Percentiles rank a stretch among this genome's conserved stretches.
Conservation (phyloP, 2,888 invertebrate genomes). For the Eristalis arbustorum region DNA sequence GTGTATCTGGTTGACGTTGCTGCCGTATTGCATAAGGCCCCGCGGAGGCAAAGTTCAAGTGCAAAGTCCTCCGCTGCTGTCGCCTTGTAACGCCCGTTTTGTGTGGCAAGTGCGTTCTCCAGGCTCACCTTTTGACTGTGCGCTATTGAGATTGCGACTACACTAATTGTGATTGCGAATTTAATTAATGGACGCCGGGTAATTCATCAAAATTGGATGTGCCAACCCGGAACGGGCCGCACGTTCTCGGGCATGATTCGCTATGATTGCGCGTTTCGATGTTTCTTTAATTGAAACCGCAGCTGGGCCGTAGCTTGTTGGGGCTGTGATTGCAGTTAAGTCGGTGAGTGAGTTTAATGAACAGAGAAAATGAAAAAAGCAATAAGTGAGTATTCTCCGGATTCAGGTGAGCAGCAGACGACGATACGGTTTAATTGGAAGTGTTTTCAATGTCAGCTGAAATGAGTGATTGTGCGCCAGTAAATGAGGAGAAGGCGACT, state of each 20-base stretch:
- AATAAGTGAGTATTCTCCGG: background rate
- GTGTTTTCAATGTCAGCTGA: background rate
- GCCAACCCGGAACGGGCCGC: background rate
- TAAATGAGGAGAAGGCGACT: background rate
- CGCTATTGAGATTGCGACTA: background rate
- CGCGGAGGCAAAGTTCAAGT: constrained; percentile 22
- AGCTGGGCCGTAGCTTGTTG: background rate
- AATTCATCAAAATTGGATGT: background rate
- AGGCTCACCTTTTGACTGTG: background rate
- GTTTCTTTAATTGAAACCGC: background rate
- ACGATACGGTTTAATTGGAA: background rate
- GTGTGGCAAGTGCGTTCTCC: background rate
- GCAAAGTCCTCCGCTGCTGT: background rate
- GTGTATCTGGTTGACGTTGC: constrained; percentile 7
- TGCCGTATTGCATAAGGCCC: background rate
- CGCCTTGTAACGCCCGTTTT: background rate
- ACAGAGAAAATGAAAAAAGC: background rate
- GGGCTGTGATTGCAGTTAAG: background rate
- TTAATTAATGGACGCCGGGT: background rate
- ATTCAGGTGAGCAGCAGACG: background rate
- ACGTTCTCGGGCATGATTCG: background rate
- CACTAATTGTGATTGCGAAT: background rate
- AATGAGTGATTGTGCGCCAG: background rate
- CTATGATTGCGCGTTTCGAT: background rate
- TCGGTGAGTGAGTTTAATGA: background rate